phyloP scores from a whole-genome alignment of 2,113 vertebrate species.

The Centropristis striata region DNA sequence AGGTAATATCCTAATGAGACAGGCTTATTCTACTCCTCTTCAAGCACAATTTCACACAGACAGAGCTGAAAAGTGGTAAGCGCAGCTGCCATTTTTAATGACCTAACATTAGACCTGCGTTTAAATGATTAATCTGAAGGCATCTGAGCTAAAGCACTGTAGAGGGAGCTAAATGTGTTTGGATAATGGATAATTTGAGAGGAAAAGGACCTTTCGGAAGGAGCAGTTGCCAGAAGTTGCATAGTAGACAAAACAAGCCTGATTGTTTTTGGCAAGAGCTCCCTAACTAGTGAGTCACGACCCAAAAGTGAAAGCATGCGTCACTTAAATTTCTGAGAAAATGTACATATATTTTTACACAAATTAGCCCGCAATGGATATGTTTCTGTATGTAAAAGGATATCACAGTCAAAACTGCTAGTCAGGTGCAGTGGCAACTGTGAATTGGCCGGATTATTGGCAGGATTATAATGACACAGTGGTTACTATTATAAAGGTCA shows the following conservation, averaged over 20 bases:
- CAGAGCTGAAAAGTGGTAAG: background rate
- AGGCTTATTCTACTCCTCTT: background rate
- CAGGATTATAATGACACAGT: too few relatives aligned
- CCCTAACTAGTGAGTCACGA: conserved; percentile 2
- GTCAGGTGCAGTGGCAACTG: too few relatives aligned
- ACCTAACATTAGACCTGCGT: background rate
- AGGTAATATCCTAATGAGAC: conserved; percentile 19
- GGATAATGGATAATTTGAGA: background rate
- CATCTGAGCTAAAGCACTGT: background rate
- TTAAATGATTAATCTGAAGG: conserved; percentile 7
- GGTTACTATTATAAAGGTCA: too few relatives aligned
- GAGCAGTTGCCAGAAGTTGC: background rate
- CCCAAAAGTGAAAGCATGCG: background rate
- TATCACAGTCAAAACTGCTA: too few relatives aligned
- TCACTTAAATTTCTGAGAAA: too few relatives aligned
- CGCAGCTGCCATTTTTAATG: background rate
- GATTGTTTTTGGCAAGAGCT: background rate
- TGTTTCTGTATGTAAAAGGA: too few relatives aligned
- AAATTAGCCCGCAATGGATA: too few relatives aligned
- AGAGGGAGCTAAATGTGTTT: conserved; percentile 12
- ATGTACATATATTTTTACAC: too few relatives aligned
- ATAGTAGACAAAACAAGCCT: background rate
- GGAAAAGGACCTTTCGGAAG: background rate
- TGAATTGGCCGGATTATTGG: too few relatives aligned
- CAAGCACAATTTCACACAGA: conserved; percentile 9